Conservation (phyloP, 2,113 vertebrate species). For the Numenius arquata region DNA sequence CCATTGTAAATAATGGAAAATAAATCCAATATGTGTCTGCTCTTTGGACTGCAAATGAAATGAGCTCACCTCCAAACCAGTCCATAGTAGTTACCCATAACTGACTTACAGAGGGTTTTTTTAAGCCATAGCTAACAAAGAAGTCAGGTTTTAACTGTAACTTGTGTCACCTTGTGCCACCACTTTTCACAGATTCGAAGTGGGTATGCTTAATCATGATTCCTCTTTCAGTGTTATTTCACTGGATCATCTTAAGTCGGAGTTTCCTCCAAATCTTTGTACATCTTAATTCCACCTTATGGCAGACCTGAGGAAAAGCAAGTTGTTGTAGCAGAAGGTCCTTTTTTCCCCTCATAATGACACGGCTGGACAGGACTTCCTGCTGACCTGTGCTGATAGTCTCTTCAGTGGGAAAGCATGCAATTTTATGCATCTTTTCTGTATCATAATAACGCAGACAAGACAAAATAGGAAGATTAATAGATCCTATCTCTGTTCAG, state of each 20-base stretch:
- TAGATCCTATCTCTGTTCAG: neutral
- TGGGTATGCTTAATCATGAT: neutral
- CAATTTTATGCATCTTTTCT: neutral
- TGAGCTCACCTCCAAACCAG: neutral
- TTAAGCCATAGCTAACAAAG: neutral
- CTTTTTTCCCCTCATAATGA: neutral
- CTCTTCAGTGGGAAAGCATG: neutral
- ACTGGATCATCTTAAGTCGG: neutral
- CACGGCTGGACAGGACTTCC: neutral
- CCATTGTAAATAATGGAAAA: conserved; percentile 37
- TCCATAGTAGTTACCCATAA: neutral
- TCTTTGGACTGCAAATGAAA: neutral
- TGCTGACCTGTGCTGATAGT: neutral
- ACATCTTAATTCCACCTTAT: neutral
- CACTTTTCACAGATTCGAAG: neutral
- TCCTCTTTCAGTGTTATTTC: neutral
- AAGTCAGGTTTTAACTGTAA: accelerated
- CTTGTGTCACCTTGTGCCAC: neutral
- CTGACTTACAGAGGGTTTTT: neutral
- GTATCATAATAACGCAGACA: neutral
- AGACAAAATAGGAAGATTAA: neutral
- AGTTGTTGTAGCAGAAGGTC: neutral
- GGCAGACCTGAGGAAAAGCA: neutral
- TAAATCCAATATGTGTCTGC: neutral
- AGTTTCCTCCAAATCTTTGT: neutral